Base-by-base conservation (phyloP, 2,113 vertebrate species). In the Onychorhynchus coronatus region DNA sequence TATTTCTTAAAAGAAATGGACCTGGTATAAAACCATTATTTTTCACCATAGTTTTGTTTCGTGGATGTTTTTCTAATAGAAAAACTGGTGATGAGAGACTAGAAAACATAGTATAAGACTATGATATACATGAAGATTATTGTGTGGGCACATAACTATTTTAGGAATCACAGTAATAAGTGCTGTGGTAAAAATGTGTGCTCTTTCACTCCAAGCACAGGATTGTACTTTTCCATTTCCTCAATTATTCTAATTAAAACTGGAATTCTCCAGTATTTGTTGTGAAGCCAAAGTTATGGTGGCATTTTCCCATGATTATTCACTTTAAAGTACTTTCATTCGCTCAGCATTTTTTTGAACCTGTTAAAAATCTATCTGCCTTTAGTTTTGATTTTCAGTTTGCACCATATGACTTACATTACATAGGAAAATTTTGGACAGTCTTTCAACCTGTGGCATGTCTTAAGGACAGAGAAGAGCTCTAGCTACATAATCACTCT, bases 1-100 rank as follows among this genome's bases (percentile, higher is more conserved):
- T n/a, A n/a, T 93, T 88, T 94, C 31, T 93, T 87, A 77, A 88
- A 58, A 59, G 11, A 77, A 61, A 42, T 67, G 23, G 37, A 93
- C 16, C 25, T 92, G 46, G 35, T 85, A 33, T 41, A 82, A 92
- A 93, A 39, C 2, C 4, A 28, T 74, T 63, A 23, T 56, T 82
- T 91, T 46, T 79, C 18, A 25, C 27, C 3, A 1, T 62, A 11
- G 31, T 84, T 90, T 74, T 83, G 8, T 56, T 88, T 89, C n/a
- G 14, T 68, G 37, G 31, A 0, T 94, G 9, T 46, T 84, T 31
- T 12, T 73, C 22, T 44, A 59, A 4, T 35, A 58, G n/a, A 44
- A 16, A 25, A 72, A 14, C 33, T 74, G n/a, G 62, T 77, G 39
- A 31, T 44, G 22, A 39, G 22, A 39, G 46, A 28, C 17, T 73